These are phyloP conservation scores for Porites lobata DNA, from an alignment of 92 coral and sea anemone species.

Conservation along the genomic window DNA sequence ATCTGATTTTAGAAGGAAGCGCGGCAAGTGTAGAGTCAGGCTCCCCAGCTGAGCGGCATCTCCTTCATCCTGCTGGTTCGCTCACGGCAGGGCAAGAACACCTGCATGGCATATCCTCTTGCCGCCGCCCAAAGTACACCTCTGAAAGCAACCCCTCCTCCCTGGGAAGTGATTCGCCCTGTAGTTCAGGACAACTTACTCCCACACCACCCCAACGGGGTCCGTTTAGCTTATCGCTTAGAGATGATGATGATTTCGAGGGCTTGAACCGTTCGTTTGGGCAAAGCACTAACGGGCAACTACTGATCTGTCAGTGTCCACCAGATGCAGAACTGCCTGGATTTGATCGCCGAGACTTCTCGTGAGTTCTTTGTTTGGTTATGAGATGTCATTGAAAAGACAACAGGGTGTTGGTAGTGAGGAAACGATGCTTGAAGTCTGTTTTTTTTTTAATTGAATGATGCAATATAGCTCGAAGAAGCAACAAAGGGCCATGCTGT, in stretches of 20 bases:
- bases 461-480: too few species aligned
- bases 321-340: conserved; percentile 95
- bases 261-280: conserved; percentile 79
- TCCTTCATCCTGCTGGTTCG: conserved; percentile 55
- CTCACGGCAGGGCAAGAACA: conserved; percentile 41
- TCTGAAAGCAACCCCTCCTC: conserved; percentile 73
- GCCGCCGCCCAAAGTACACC: conserved; percentile 66
- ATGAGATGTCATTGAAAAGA: neutral
- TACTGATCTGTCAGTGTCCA: conserved; percentile 90
- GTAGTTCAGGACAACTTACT: conserved; percentile 43
- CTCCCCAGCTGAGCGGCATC: conserved; percentile 69
- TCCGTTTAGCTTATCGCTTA: conserved; percentile 48
- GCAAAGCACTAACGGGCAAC: conserved; percentile 77
- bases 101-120: conserved; percentile 27
- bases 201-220: conserved; percentile 66
- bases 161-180: conserved; percentile 70
- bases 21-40: conserved; percentile 67
- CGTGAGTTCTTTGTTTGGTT: conserved; percentile 67
- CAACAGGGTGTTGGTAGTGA: neutral
- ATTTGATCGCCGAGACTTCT: conserved; percentile 88
- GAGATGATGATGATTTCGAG: conserved; percentile 71
- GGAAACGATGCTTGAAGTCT: neutral
- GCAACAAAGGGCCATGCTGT: too few species aligned
- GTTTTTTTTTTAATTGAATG: too few species aligned
- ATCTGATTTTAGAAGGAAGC: conserved; percentile 67